Base-by-base conservation (phyloP, 2,797 vertebrate genomes). In the Sebastiscus tertius region DNA sequence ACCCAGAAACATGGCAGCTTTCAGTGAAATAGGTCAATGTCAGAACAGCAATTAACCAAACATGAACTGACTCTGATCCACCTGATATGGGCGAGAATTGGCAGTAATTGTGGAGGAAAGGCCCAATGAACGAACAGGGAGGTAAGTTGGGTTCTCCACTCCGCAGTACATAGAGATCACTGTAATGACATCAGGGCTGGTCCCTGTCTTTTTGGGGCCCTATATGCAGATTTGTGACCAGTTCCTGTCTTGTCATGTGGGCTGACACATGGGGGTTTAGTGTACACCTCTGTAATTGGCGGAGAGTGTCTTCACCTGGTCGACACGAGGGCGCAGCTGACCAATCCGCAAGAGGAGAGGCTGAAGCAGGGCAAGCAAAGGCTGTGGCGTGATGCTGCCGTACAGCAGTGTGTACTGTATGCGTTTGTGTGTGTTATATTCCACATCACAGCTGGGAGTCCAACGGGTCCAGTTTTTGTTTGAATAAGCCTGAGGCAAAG, bases 381-480 rank as follows among this genome's bases (percentile, higher is more conserved):
- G 58, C 29, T 34, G 85, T 92, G 88, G 87, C 11, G 75, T 80
- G 77, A 86, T 80, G 64, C 69, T 59, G 49, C 34, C 42, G 27
- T 2, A 36, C 52, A 64, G 71, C 11, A 31, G 5, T 24, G 29
- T 58, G 77, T 34, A 58, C 65, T 75, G 61, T 75, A 55, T 61
- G 26, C 27, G 27, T 60, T 64, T 73, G 75, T 64, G 66, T 62
- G 55, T 62, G 14, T 84, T 59, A 8, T 55, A n/a, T 6, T 65
- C 33, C 33, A 74, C 52, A 49, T 10, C 8, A 3, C 20, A 52
- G 27, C 31, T 9, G 22, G 8, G 58, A 84, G 88, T 90, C 85
- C 89, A 93, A 80, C 84, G 85, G 69, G 67, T 84, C 49, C 71
- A 75, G 26, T 16, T 69, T 88, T 66, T 90, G 75, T 91, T 89